These are phyloP conservation scores for Drosophila helvetica DNA, from an alignment of 2,888 invertebrate species.

Conservation along the genomic window DNA sequence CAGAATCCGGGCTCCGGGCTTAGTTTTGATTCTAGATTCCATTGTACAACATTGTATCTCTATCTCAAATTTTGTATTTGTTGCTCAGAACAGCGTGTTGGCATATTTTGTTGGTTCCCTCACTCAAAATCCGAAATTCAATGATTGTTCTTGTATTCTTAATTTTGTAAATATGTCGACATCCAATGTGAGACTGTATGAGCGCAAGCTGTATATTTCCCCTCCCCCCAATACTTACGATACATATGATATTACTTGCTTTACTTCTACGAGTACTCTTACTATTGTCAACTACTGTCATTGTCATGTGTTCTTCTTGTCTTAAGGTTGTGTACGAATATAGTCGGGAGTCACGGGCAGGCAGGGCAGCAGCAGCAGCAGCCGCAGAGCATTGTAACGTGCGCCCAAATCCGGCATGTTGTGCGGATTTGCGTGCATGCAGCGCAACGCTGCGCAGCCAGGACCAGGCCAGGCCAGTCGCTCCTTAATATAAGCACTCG, in stretches of 20 bases:
- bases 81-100: conserved; percentile 57
- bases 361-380: conserved; percentile 35
- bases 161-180: conserved; percentile 79
- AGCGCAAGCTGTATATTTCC: conserved; percentile 51
- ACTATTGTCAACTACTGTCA: conserved; percentile 31
- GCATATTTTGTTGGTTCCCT: conserved; percentile 60
- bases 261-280: conserved; percentile 36
- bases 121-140: conserved; percentile 50
- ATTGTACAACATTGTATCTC: conserved; percentile 32
- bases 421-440: conserved; percentile 69
- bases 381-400: conserved; percentile 61
- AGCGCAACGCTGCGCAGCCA: conserved; percentile 35
- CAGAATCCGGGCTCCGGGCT: conserved; percentile 6
- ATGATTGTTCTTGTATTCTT: conserved; percentile 70
- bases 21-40: conserved; percentile 39
- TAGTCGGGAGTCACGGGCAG: conserved; percentile 52
- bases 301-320: conserved; percentile 39
- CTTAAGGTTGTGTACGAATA: conserved; percentile 36
- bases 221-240: conserved; percentile 11
- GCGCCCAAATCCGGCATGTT: conserved; percentile 73
- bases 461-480: conserved; percentile 52
- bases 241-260: conserved; percentile 21
- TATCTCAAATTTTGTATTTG: conserved; percentile 38
- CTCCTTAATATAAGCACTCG: conserved; percentile 70
- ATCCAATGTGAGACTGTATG: conserved; percentile 56